These are phyloP conservation scores for Alcedo quadribrachys DNA, from an alignment of 2,797 vertebrate genomes.

Conservation along the genomic window DNA sequence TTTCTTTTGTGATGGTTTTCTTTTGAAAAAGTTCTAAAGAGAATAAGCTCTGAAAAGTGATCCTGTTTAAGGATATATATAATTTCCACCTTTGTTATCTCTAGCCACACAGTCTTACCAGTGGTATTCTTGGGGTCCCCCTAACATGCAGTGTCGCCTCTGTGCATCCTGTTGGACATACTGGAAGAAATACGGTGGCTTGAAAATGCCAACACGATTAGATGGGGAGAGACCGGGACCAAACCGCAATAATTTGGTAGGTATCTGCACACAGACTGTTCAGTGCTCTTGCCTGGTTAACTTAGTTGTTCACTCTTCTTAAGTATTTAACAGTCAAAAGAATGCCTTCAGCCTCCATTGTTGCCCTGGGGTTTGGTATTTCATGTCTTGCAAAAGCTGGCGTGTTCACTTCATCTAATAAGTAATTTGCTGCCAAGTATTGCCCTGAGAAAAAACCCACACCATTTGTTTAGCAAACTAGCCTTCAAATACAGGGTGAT, in stretches of 20 bases:
- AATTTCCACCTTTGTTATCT: constrained; percentile 80
- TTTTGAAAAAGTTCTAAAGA: constrained; percentile 22
- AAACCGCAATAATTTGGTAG: constrained; percentile 93
- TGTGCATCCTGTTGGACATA: constrained; percentile 98
- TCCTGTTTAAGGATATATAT: constrained; percentile 78
- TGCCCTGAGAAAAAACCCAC: neutral
- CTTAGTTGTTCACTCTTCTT: neutral
- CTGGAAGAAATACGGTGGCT: constrained; percentile 98
- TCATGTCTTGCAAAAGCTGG: neutral
- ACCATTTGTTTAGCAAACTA: constrained; percentile 22
- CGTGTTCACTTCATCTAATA: rapidly evolving
- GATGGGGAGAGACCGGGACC: constrained; percentile 96
- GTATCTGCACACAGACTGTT: neutral
- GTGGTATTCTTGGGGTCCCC: constrained; percentile 99
- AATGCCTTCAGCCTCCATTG: neutral
- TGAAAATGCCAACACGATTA: constrained; percentile 97
- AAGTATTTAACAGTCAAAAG: constrained; percentile 12
- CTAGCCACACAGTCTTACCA: constrained; percentile 96
- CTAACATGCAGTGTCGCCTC: constrained; percentile 98
- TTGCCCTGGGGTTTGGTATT: constrained; percentile 7
- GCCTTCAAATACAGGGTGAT: neutral
- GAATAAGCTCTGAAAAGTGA: constrained; percentile 64
- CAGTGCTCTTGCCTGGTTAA: neutral
- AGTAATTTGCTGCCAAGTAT: neutral
- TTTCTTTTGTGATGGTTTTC: constrained; percentile 12